A percentile compares a stretch with the other conserved stretches of the same genome.
These are phyloP conservation scores for Eupeodes corollae DNA, from an alignment of 1,140 invertebrate species.

Conservation along the genomic window DNA sequence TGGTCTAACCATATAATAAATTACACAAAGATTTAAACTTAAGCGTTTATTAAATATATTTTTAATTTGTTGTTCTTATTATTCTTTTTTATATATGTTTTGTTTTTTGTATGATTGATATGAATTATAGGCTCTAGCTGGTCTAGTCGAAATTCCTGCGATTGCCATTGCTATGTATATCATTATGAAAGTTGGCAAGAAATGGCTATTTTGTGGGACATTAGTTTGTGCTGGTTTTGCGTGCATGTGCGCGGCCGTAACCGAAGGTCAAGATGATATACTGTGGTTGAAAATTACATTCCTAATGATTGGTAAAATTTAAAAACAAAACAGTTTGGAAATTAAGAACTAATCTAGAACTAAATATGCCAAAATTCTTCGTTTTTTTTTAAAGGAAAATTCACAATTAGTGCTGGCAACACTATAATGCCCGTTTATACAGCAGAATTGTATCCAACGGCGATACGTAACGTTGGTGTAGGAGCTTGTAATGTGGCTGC, in stretches of 20 bases:
- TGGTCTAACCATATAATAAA: too few species aligned
- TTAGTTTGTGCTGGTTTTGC: constrained; percentile 51
- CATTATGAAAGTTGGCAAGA: constrained; percentile 53
- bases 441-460: constrained; percentile 60
- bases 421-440: constrained; percentile 62
- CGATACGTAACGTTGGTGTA: constrained; percentile 59
- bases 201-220: constrained; percentile 52
- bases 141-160: constrained; percentile 58
- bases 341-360: background rate
- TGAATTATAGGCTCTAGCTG: constrained; percentile 41
- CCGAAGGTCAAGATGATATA: constrained; percentile 38
- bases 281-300: constrained; percentile 49
- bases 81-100: too few species aligned
- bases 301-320: constrained; percentile 50
- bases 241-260: constrained; percentile 47
- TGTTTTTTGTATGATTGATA: background rate
- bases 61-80: too few species aligned
- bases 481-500: constrained; percentile 58
- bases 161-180: constrained; percentile 59
- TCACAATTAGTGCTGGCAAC: constrained; percentile 56
- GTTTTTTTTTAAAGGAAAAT: constrained; percentile 40
- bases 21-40: too few species aligned
- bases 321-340: too few species aligned
- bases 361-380: background rate
- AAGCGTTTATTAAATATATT: too few species aligned